Base-by-base conservation (phyloP, 2,113 vertebrate genomes). In the Hystrix cristata region DNA sequence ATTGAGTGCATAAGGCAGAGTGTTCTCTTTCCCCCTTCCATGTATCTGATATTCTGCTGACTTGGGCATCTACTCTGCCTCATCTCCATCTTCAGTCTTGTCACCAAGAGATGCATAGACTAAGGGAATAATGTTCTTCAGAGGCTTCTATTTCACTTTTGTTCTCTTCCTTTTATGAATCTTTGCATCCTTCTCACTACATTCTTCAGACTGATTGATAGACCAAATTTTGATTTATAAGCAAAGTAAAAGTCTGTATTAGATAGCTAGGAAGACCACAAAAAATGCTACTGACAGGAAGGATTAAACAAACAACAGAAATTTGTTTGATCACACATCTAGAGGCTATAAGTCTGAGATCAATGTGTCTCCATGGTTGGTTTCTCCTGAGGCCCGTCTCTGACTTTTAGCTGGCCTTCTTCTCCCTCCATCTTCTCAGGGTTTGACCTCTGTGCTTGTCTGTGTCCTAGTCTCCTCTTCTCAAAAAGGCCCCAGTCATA, bases 31-130 rank as follows among this genome's bases (percentile, higher is more conserved):
- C 46, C 64, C 71, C 25, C 8, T 48, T 65, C 7, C 25, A 21
- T 21, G 15, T 16, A 13, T 34, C 7, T 13, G 31, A 59, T 51
- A 16, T 65, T 80, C 46, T 74, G 23, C 43, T 27, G 23, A 48
- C 21, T 15, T 48, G 10, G 23, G 6, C 71, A 7, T 74, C 72
- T 81, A n/a, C 7, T 86, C 19, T 76, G 65, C 69, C 55, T 62
- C 43, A 46, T 46, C 23, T 76, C 59, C 18, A 2, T 60, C 25
- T 84, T 93, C 14, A 57, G 7, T 55, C 34, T 34, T 69, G 8
- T 19, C 14, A 46, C 31, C 9, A 5, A 25, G 8, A 5, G 14
- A 16, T 9, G 15, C 4, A 0, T 7, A 3, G 38, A 13, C 25
- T 12, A 16, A 51, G 48, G 16, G 23, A 43, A 53, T 34, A 23